Percentiles rank a stretch among this genome's conserved stretches.
These are phyloP conservation scores for Carassius auratus DNA, from an alignment of 2,113 vertebrate species.

Conservation along the genomic window DNA sequence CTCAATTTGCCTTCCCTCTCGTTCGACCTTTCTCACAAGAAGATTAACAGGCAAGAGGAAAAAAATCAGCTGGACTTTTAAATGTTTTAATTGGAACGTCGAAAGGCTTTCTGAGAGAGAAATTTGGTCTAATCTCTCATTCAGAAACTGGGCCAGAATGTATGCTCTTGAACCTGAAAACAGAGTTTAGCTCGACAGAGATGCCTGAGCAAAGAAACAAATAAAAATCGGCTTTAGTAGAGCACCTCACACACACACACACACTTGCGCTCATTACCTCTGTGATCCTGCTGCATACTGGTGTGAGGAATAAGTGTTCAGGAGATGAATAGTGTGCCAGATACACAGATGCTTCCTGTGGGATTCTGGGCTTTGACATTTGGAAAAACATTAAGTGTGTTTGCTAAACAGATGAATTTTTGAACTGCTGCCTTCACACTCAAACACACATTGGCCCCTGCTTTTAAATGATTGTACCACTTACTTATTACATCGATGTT, in stretches of 20 bases:
- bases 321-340: background rate
- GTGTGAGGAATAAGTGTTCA: background rate
- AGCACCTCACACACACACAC: background rate
- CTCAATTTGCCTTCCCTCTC: background rate
- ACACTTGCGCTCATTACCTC: background rate
- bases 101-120: background rate
- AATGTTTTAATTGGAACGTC: constrained; percentile 21
- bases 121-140: constrained; percentile 1
- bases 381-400: background rate
- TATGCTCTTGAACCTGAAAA: background rate
- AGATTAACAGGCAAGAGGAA: constrained; percentile 4
- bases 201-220: background rate
- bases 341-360: too few relatives aligned
- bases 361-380: constrained; percentile 13
- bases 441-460: background rate
- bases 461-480: background rate
- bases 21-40: background rate
- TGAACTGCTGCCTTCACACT: background rate
- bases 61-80: background rate
- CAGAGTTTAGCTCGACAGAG: background rate
- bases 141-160: background rate
- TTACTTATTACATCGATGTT: background rate
- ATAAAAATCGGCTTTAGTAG: background rate
- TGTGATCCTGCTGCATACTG: background rate
- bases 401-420: background rate